phyloP scores from a whole-genome alignment of 2,888 invertebrate genomes.

The Neelides folsomi region DNA sequence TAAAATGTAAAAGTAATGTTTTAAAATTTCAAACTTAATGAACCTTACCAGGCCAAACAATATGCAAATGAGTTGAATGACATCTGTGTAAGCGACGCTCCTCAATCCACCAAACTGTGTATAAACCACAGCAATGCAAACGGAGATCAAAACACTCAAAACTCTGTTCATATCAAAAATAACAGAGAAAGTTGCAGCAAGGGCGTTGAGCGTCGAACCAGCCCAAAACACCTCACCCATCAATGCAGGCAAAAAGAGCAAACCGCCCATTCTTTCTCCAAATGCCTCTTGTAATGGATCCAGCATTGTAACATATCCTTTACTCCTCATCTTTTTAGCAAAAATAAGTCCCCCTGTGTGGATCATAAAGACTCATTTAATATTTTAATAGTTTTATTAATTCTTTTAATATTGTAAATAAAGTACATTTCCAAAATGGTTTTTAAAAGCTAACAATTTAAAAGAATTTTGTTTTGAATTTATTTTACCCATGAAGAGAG shows the following conservation, averaged over 20 bases:
- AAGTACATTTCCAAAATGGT: no score
- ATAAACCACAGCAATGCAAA: conserved; percentile 92
- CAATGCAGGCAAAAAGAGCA: conserved; percentile 88
- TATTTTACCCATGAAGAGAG: no score
- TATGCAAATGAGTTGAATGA: conserved; percentile 94
- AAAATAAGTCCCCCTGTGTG: conserved; percentile 83
- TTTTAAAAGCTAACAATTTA: no score
- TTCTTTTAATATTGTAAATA: no score
- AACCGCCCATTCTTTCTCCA: conserved; percentile 92
- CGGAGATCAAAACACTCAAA: conserved; percentile 84
- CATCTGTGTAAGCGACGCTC: conserved; percentile 96
- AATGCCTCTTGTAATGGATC: conserved; percentile 95
- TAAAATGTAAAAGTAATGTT: no score
- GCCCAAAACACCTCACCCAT: conserved; percentile 99
- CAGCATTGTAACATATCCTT: conserved; percentile 97
- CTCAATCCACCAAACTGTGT: conserved; percentile 95
- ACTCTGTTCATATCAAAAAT: conserved; percentile 91
- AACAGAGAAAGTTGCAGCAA: conserved; percentile 91
- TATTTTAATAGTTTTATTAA: no score
- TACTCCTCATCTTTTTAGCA: conserved; percentile 92
- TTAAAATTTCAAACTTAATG: no score
- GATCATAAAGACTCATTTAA: no score
- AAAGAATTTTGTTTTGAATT: no score
- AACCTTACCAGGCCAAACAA: conserved; percentile 71
- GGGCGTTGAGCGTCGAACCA: conserved; percentile 88